Conservation (phyloP, 2,113 vertebrate species). For the Sialia sialis region DNA sequence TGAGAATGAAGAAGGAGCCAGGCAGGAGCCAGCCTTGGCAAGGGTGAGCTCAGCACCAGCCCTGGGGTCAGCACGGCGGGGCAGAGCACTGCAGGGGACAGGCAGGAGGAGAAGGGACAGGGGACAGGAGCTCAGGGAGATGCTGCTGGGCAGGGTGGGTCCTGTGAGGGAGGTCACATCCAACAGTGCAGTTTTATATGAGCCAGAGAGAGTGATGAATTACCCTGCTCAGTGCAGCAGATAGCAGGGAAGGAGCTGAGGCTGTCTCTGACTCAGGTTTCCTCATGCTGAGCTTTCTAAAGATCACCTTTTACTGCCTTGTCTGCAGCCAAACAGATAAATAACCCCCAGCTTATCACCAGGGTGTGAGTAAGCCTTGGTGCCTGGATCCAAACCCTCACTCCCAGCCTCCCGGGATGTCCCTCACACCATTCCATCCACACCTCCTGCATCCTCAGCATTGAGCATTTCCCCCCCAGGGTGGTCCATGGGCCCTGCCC, state of each 20-base stretch:
- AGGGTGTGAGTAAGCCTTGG: background rate
- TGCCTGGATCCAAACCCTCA: background rate
- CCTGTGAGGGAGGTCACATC: background rate
- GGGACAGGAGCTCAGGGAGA: slow-evolving; percentile 47
- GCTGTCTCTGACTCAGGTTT: slow-evolving; percentile 7
- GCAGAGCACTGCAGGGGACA: background rate
- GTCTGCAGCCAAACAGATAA: slow-evolving; percentile 5
- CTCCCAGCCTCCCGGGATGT: background rate
- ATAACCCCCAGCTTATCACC: background rate
- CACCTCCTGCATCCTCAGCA: background rate
- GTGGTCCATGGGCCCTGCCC: background rate
- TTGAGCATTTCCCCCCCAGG: background rate
- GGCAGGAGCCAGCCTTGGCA: background rate
- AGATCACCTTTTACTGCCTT: slow-evolving; percentile 39
- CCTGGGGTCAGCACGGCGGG: background rate
- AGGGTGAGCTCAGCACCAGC: rapidly evolving
- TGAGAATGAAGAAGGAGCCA: background rate
- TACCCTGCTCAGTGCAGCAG: background rate
- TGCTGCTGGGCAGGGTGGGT: background rate
- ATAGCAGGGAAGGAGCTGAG: background rate
- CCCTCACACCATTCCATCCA: background rate
- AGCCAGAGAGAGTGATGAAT: background rate
- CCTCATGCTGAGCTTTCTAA: background rate
- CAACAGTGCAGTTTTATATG: background rate
- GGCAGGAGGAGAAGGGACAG: background rate